Evolutionary conservation across 2,797 vertebrate genomes (phyloP).

Genomic region (Huso huso): DNA sequence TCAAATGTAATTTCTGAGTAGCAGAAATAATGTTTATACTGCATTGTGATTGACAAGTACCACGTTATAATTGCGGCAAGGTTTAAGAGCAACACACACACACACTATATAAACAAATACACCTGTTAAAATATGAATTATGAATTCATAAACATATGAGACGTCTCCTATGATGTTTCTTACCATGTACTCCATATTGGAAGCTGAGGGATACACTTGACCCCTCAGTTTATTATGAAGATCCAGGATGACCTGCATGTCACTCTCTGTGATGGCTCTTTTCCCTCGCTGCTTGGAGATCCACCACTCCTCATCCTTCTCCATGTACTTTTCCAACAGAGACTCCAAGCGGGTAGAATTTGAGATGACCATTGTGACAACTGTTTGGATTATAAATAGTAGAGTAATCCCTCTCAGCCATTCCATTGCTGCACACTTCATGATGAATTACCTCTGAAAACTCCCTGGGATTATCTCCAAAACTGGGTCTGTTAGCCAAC

Average conservation of each 20-base stretch:
- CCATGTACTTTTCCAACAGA: conserved; percentile 86
- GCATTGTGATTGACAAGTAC: no score
- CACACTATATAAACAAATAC: no score
- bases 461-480: conserved; percentile 46
- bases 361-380: conserved; percentile 69
- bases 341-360: conserved; percentile 76
- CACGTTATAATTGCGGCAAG: no score
- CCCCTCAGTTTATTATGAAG: conserved; percentile 94
- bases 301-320: conserved; percentile 81
- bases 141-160: no score
- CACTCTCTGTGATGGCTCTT: conserved; percentile 84
- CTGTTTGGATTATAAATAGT: conserved; percentile 65
- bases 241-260: conserved; percentile 88
- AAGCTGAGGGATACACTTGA: conserved; percentile 85
- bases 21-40: no score
- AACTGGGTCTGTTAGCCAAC: conserved; percentile 43
- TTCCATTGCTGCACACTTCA: conserved; percentile 56
- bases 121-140: no score
- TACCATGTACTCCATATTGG: conserved; percentile 99
- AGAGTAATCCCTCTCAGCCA: conserved; percentile 63
- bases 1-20: no score
- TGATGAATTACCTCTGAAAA: conserved; percentile 52
- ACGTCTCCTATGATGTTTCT: conserved; percentile 34
- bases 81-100: no score
- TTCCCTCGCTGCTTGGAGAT: conserved; percentile 82